Evolutionary conservation across 2,113 vertebrate species (phyloP).

Genomic region (Tyto alba): DNA sequence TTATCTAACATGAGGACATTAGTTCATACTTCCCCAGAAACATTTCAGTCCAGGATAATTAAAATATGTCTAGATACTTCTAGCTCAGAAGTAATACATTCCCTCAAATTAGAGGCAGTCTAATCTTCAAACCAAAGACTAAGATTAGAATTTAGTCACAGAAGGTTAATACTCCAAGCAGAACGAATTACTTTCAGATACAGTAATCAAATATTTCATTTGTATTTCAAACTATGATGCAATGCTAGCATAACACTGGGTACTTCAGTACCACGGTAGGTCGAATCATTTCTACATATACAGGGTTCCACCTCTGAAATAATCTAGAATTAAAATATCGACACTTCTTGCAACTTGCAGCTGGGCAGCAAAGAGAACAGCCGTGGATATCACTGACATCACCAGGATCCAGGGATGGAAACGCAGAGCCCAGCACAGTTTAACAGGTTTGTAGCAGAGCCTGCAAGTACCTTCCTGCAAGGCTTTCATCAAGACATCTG

Average conservation of each 20-base stretch:
- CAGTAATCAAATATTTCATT: neutral
- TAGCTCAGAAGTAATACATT: neutral
- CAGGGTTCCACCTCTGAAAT: neutral
- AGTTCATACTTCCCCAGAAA: neutral
- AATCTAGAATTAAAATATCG: neutral
- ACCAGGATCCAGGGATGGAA: neutral
- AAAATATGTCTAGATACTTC: neutral
- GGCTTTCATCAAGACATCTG: neutral
- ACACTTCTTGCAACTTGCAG: neutral
- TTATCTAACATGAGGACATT: neutral
- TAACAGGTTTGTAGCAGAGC: neutral
- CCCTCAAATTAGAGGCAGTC: neutral
- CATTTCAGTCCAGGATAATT: neutral
- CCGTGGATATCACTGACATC: neutral
- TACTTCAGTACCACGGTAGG: neutral
- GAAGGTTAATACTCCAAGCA: neutral
- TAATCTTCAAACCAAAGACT: neutral
- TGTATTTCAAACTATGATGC: neutral
- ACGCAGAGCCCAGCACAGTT: neutral
- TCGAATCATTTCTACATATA: neutral
- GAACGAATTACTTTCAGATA: neutral
- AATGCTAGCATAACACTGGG: neutral
- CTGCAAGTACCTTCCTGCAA: neutral
- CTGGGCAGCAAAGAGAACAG: accelerated
- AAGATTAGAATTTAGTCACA: neutral